These are phyloP conservation scores for Albula glossodonta DNA, from an alignment of 2,113 vertebrate species.

Conservation along the genomic window DNA sequence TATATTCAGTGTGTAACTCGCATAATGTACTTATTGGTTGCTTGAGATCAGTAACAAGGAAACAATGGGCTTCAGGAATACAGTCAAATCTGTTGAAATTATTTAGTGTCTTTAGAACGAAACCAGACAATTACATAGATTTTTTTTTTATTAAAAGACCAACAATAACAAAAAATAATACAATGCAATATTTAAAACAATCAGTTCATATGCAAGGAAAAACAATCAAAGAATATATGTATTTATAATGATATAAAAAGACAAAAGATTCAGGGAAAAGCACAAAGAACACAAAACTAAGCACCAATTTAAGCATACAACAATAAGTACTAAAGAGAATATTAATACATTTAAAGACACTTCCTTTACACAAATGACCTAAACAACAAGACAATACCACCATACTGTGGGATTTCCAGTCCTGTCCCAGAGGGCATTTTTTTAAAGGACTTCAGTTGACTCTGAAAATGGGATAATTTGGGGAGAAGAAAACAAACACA, in stretches of 20 bases:
- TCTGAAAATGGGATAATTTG: neutral
- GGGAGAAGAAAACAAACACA: neutral
- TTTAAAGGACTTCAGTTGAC: constrained; percentile 2
- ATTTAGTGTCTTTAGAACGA: neutral
- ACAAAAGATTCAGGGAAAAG: constrained; percentile 19
- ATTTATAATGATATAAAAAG: constrained; percentile 47
- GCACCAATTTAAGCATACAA: constrained; percentile 45
- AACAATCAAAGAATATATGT: constrained; percentile 45
- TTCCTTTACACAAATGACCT: constrained; percentile 28
- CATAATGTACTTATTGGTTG: neutral
- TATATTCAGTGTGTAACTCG: neutral
- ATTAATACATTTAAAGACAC: constrained; percentile 30
- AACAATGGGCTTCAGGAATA: neutral
- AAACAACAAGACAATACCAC: constrained; percentile 1
- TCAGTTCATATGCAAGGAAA: constrained; percentile 40
- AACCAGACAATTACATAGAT: neutral
- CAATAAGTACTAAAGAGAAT: constrained; percentile 38
- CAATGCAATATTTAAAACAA: constrained; percentile 50
- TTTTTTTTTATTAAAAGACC: constrained; percentile 56
- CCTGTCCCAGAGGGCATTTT: constrained; percentile 5
- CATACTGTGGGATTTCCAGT: neutral
- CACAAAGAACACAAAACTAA: constrained; percentile 41
- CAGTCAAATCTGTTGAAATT: neutral
- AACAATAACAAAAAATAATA: constrained; percentile 62
- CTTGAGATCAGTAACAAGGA: neutral